Percentiles rank a stretch among this genome's conserved stretches.
These are phyloP conservation scores for Entosphenus tridentatus DNA, from an alignment of 2,113 vertebrate genomes.

Conservation along the genomic window DNA sequence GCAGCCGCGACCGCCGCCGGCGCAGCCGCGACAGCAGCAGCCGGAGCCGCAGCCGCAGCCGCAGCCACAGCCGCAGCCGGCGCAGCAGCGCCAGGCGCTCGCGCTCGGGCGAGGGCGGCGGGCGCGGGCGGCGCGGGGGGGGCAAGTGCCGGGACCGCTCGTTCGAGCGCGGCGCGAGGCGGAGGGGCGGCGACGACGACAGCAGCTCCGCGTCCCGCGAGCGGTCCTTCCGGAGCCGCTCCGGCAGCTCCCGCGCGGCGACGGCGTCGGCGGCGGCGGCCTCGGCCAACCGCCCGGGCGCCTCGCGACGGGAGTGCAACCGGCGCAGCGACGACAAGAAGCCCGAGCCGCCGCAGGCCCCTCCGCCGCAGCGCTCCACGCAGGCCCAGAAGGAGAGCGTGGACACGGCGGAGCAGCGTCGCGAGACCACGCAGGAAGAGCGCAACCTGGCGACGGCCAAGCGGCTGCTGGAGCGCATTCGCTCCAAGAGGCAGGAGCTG, in stretches of 20 bases:
- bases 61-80: constrained; percentile 29
- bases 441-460: constrained; percentile 63
- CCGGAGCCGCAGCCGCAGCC: constrained; percentile 55
- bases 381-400: constrained; percentile 9
- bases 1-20: constrained; percentile 44
- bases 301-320: constrained; percentile 13
- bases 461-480: constrained; percentile 68
- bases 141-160: constrained; percentile 1
- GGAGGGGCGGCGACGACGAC: constrained; percentile 25
- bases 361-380: constrained; percentile 15
- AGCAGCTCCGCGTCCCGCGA: constrained; percentile 34
- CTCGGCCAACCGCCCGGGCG: constrained; percentile 12
- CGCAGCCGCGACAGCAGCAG: constrained; percentile 39
- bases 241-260: constrained; percentile 37
- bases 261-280: constrained; percentile 20
- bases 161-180: neutral
- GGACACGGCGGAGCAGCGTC: constrained; percentile 16
- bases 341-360: constrained; percentile 21
- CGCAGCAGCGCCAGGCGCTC: constrained; percentile 31
- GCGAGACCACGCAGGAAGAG: constrained; percentile 39
- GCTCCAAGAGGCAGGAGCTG: constrained; percentile 46
- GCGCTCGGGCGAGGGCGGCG: constrained; percentile 28
- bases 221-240: constrained; percentile 75
- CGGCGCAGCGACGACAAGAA: constrained; percentile 26
- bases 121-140: neutral